These are phyloP conservation scores for Galeruca laticollis DNA, from an alignment of 2,888 invertebrate species.

Conservation along the genomic window DNA sequence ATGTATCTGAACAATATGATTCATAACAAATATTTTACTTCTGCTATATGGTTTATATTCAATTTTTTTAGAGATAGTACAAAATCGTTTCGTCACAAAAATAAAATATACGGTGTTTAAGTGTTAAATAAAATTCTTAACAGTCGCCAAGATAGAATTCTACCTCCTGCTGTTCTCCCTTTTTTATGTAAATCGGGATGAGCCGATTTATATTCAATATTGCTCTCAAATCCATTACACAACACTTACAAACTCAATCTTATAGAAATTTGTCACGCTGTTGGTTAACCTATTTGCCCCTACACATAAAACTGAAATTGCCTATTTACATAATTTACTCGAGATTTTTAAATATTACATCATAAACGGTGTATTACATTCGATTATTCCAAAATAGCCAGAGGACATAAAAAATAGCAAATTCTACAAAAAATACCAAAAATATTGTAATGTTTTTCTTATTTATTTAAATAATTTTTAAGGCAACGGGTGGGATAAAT, in stretches of 20 bases:
- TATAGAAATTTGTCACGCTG: slow-evolving; percentile 30
- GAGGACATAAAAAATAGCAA: background rate
- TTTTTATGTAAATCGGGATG: slow-evolving; percentile 44
- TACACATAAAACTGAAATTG: slow-evolving; percentile 17
- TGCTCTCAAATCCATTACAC: slow-evolving; percentile 44
- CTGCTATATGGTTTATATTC: too few species aligned
- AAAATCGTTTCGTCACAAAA: too few species aligned
- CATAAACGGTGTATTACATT: background rate
- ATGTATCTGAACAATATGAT: too few species aligned
- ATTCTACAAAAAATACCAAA: background rate
- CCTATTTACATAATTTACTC: slow-evolving; percentile 23
- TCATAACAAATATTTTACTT: too few species aligned
- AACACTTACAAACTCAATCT: slow-evolving; percentile 44
- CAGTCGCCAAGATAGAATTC: background rate
- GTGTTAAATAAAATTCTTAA: background rate
- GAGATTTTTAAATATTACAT: background rate
- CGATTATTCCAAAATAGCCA: background rate
- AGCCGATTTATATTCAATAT: slow-evolving; percentile 53
- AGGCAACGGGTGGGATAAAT: too few species aligned
- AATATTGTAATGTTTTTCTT: too few species aligned
- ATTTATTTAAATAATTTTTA: too few species aligned
- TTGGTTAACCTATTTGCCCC: slow-evolving; percentile 16
- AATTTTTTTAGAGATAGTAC: too few species aligned
- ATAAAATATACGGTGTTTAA: too few species aligned
- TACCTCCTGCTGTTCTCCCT: slow-evolving; percentile 9